These are phyloP conservation scores for Bombus soroeensis DNA, from an alignment of 1,140 invertebrate species.

Conservation along the genomic window DNA sequence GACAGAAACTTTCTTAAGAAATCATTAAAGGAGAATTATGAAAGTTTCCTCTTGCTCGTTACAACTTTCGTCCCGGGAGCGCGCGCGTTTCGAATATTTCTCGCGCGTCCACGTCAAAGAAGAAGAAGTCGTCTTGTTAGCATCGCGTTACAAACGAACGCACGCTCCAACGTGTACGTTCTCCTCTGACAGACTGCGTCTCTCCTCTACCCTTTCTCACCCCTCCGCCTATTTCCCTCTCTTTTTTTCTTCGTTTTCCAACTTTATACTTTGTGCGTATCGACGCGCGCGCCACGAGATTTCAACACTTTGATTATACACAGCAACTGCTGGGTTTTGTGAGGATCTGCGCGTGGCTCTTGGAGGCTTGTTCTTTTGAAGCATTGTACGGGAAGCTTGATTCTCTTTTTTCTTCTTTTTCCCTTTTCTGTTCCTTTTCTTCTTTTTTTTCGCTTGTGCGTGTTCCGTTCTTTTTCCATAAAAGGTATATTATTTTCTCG, in stretches of 20 bases:
- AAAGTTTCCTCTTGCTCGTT: conserved; percentile 27
- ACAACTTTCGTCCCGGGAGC: not conserved
- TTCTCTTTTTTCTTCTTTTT: not conserved
- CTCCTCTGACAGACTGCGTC: not conserved
- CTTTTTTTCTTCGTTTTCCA: not conserved
- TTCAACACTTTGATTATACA: not conserved
- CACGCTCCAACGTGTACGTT: not conserved
- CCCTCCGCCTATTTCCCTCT: too few relatives aligned
- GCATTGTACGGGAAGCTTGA: not conserved
- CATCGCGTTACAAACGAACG: conserved; percentile 13
- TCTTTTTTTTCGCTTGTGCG: too few relatives aligned
- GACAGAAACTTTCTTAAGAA: conserved; percentile 34
- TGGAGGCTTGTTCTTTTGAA: not conserved
- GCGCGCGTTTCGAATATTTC: conserved; percentile 21
- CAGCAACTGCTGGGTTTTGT: not conserved
- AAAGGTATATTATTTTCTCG: not conserved
- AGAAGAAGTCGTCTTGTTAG: conserved; percentile 25
- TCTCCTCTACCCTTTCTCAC: not conserved
- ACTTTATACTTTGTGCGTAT: not conserved
- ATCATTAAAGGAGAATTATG: conserved; percentile 24
- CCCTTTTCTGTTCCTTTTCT: accelerated
- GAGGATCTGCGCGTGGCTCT: not conserved
- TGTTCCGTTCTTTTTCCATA: not conserved
- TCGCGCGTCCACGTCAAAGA: not conserved
- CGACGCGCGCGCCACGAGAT: not conserved